Evolutionary conservation across 2,113 vertebrate genomes (phyloP), one percentile per base, ranked within the genome.

Genomic region (Pomatostomus ruficeps): DNA sequence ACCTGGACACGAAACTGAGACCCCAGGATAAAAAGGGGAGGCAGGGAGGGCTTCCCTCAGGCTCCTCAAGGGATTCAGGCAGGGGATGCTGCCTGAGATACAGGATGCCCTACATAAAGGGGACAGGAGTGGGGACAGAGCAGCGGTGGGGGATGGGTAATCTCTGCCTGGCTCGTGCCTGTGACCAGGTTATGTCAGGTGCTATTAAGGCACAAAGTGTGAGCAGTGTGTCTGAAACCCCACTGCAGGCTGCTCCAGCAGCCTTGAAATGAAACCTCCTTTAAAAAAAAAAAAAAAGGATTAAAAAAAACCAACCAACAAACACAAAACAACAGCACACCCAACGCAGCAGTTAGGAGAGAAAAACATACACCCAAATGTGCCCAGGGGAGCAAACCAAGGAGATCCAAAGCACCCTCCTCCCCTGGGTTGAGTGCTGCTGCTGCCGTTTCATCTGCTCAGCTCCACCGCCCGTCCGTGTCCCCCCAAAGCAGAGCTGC

Each of bases 161-260:
- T 65, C 36, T 5, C n/a, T 79, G 57, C 33, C 57, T 89, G 52
- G 68, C 36, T 90, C 5, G 0, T 73, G 94, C 33, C 63, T 62
- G 14, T 88, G 71, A 94, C 94, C 95, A 96, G 91, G 92, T 97
- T 96, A 91, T 90, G 95, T 93, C 95, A 96, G 95, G 94, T 95
- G 72, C 46, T 58, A 83, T 97, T 94, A 96, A 91, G 85, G 78
- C 92, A 93, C 0, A 0, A 94, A 79, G 81, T 54, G 10, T 93
- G 85, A 95, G 85, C 7, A 10, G 3, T 25, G 4, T 89, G 48
- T 85, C 55, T 80, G 62, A 88, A 97, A 91, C 33, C 72, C 67
- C 7, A 3, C 48, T 75, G 82, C 25, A 59, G 70, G 38, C 61
- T 57, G 74, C 88, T 76, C 78, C 66, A 57, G 48, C 24, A 87